These are phyloP conservation scores for Manis crassicaudata DNA, from an alignment of 2,797 vertebrate genomes.

Conservation along the genomic window DNA sequence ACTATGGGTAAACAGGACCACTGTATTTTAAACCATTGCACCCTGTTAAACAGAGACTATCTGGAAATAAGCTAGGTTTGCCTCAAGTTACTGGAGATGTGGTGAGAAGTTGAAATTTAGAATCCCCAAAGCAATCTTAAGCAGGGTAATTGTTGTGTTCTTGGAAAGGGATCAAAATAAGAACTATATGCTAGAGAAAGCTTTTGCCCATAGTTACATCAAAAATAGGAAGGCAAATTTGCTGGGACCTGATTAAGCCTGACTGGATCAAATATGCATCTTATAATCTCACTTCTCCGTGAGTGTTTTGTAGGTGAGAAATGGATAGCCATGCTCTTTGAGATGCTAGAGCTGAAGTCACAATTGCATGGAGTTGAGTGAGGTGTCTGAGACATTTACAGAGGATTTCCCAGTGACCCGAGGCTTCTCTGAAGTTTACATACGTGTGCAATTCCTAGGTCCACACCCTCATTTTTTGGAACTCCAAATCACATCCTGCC, in stretches of 20 bases:
- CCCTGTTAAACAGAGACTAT: not conserved
- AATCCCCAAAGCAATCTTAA: constrained; percentile 6
- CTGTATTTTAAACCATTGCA: not conserved
- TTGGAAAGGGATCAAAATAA: not conserved
- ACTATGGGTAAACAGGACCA: not conserved
- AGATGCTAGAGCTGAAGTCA: not conserved
- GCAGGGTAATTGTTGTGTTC: not conserved
- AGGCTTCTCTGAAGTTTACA: not conserved
- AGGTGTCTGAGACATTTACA: not conserved
- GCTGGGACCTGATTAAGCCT: not conserved
- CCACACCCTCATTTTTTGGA: not conserved
- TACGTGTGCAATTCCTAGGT: not conserved
- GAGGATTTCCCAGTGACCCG: not conserved
- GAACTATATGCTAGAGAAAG: not conserved
- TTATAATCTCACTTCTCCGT: not conserved
- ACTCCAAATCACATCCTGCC: not conserved
- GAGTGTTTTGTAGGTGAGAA: not conserved
- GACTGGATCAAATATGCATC: not conserved
- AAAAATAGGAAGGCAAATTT: not conserved
- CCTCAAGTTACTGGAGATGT: not conserved
- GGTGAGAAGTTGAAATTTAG: not conserved
- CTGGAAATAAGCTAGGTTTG: not conserved
- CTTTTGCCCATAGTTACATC: not conserved
- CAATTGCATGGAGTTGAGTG: not conserved
- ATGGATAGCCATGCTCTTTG: not conserved